These are phyloP conservation scores for Galago senegalensis DNA, from an alignment of 2,797 vertebrate genomes.

Conservation along the genomic window DNA sequence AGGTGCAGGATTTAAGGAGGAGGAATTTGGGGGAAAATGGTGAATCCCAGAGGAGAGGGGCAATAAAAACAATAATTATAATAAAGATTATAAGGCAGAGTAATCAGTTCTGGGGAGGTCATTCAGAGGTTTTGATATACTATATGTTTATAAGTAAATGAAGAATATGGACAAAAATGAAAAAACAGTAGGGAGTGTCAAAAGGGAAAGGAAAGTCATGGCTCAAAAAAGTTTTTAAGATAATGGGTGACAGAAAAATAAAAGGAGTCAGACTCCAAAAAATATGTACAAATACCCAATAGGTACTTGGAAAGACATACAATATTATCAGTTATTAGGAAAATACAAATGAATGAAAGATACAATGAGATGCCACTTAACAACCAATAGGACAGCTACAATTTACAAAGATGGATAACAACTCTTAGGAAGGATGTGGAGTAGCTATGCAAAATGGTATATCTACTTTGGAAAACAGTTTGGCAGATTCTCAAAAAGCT, in stretches of 20 bases:
- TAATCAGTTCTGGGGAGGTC: background rate
- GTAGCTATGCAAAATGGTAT: background rate
- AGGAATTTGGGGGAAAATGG: background rate
- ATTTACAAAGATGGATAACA: background rate
- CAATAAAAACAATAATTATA: background rate
- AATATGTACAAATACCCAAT: background rate
- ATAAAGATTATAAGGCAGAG: background rate
- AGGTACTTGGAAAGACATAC: background rate
- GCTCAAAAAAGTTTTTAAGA: background rate
- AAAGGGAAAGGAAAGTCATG: background rate
- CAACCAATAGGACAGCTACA: no score
- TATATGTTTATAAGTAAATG: background rate
- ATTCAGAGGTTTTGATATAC: background rate
- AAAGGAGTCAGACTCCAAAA: background rate
- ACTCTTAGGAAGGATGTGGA: background rate
- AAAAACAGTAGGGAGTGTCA: background rate
- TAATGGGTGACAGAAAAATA: background rate
- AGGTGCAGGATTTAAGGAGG: background rate
- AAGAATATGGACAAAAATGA: background rate
- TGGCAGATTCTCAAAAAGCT: background rate
- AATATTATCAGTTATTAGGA: background rate
- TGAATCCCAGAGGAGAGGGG: background rate
- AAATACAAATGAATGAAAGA: background rate
- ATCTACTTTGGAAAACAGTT: background rate
- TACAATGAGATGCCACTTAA: background rate